phyloP scores from a whole-genome alignment of 2,888 invertebrate species.

The Tanypteryx hageni region DNA sequence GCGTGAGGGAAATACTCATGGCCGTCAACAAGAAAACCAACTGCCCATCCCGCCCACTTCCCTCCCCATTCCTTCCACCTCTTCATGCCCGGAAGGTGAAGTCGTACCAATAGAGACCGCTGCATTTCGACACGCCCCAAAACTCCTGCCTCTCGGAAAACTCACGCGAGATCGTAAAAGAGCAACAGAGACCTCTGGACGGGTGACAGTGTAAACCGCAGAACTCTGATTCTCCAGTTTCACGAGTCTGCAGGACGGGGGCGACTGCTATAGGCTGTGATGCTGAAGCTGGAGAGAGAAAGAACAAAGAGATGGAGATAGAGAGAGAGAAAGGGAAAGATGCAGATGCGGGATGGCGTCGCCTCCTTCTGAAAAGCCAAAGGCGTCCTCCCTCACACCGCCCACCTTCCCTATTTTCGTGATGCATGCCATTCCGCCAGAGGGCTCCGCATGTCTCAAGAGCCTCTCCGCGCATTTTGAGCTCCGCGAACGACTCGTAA shows the following conservation, averaged over 20 bases:
- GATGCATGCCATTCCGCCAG: neutral
- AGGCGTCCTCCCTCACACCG: neutral
- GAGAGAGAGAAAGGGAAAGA: neutral
- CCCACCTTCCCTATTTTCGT: neutral
- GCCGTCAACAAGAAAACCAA: too few species aligned
- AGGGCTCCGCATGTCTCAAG: neutral
- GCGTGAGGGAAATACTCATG: too few species aligned
- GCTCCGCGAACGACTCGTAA: neutral
- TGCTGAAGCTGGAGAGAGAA: neutral
- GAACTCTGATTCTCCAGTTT: neutral
- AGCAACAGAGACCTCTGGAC: conserved; percentile 54
- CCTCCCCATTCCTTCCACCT: too few species aligned
- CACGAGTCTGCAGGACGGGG: neutral
- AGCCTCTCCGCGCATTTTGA: neutral
- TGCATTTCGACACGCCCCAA: neutral
- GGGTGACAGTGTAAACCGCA: neutral
- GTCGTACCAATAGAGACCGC: neutral
- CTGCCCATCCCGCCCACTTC: too few species aligned
- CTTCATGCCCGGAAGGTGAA: neutral
- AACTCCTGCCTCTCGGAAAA: neutral
- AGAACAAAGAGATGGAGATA: neutral
- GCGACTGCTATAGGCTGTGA: neutral
- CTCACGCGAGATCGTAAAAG: neutral
- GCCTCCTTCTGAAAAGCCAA: conserved; percentile 8
- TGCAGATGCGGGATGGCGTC: neutral